These are phyloP conservation scores for Chrysaora quinquecirrha DNA, from an alignment of 30 jellyfish, hydroid and myxozoan genomes.

Conservation along the genomic window DNA sequence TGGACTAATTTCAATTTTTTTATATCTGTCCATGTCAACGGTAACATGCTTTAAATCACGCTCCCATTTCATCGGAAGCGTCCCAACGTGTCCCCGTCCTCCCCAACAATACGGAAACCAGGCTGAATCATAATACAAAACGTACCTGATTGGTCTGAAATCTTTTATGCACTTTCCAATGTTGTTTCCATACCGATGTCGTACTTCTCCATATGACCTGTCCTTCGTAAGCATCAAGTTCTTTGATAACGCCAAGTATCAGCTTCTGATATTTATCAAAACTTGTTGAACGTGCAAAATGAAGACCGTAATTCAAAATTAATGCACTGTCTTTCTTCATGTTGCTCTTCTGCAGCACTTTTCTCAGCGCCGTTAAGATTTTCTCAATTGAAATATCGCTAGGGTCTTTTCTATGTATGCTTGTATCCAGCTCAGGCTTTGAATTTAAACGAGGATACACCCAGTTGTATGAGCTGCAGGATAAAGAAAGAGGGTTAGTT, in stretches of 20 bases:
- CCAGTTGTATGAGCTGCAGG: slow-evolving; percentile 91
- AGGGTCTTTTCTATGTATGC: slow-evolving; percentile 79
- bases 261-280: slow-evolving; percentile 67
- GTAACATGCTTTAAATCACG: too few species aligned
- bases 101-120: too few species aligned
- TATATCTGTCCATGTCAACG: too few species aligned
- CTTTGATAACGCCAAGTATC: slow-evolving; percentile 46
- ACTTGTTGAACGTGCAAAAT: slow-evolving; percentile 85
- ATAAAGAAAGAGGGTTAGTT: too few species aligned
- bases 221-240: slow-evolving; percentile 43
- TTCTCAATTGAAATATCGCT: slow-evolving; percentile 65
- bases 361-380: slow-evolving; percentile 30
- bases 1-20: too few species aligned
- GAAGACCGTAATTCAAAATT: slow-evolving; percentile 82
- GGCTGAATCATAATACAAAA: too few species aligned
- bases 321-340: slow-evolving; percentile 70
- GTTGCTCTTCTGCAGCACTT: slow-evolving; percentile 36
- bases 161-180: slow-evolving; percentile 77
- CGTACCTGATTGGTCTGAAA: slow-evolving; percentile 94
- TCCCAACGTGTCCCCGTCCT: too few species aligned
- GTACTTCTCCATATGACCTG: slow-evolving; percentile 86
- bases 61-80: too few species aligned
- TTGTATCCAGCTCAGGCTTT: slow-evolving; percentile 67
- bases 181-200: slow-evolving; percentile 83
- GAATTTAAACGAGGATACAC: slow-evolving; percentile 88